phyloP scores from a whole-genome alignment of 2,113 vertebrate genomes.

The Marcusenius ussheri region DNA sequence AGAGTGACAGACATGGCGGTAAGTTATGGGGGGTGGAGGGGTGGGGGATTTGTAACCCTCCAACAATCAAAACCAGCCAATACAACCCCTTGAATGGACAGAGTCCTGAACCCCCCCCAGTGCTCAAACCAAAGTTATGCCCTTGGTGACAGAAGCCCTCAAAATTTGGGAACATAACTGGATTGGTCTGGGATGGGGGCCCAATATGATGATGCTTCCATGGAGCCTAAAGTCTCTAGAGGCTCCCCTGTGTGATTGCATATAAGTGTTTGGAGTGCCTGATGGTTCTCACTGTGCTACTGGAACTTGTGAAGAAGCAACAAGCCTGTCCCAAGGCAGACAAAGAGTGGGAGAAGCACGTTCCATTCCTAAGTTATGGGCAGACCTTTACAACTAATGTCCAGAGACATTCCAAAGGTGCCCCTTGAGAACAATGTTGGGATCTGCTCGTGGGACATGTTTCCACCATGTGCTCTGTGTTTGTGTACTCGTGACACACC shows the following conservation, averaged over 20 bases:
- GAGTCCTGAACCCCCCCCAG: background rate
- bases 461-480: background rate
- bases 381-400: background rate
- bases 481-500: background rate
- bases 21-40: background rate
- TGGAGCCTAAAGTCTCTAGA: background rate
- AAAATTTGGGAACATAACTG: background rate
- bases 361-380: background rate
- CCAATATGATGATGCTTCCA: background rate
- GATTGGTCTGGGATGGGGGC: background rate
- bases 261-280: background rate
- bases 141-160: background rate
- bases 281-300: background rate
- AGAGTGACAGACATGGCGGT: background rate
- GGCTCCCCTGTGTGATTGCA: background rate
- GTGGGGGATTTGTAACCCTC: background rate
- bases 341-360: background rate
- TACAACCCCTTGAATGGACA: background rate
- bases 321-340: background rate
- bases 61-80: background rate
- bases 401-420: background rate
- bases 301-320: background rate
- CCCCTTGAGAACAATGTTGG: background rate
- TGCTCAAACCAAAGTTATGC: background rate
- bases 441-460: background rate